Conservation (phyloP, 2,113 vertebrate genomes). For the Percina caprodes region DNA sequence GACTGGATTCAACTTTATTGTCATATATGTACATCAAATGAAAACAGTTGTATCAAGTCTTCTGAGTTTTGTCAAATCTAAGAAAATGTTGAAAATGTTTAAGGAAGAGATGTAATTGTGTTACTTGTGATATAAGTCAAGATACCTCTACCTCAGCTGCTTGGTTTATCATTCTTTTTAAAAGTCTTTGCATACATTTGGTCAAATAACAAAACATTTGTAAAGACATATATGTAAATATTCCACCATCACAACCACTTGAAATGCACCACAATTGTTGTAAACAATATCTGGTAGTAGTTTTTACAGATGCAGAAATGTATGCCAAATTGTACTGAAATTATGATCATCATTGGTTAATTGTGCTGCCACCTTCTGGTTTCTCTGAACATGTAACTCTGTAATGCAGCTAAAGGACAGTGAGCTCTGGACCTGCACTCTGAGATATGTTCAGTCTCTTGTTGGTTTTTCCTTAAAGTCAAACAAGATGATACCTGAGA, state of each 20-base stretch:
- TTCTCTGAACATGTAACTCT: not conserved
- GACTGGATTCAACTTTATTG: too few species aligned
- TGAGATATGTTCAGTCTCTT: not conserved
- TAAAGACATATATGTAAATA: not conserved
- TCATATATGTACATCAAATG: not conserved
- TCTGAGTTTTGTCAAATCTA: not conserved
- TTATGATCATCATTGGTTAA: not conserved
- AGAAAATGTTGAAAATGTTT: not conserved
- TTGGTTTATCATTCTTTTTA: too few species aligned
- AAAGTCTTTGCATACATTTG: not conserved
- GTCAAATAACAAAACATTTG: not conserved
- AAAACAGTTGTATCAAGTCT: not conserved
- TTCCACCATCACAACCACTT: not conserved
- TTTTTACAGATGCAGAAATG: not conserved
- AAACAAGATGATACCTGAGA: not conserved
- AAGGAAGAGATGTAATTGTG: not conserved
- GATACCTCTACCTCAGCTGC: not conserved
- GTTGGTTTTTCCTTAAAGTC: not conserved
- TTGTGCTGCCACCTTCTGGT: conserved; percentile 32
- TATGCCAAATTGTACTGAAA: not conserved
- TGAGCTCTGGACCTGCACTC: not conserved
- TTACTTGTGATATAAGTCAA: not conserved
- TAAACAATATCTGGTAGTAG: not conserved
- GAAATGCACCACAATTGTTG: not conserved
- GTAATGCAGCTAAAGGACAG: not conserved